Percentiles rank a stretch among this genome's conserved stretches.
Conservation (phyloP, 2,888 invertebrate species). For the Cheilosia pagana region DNA sequence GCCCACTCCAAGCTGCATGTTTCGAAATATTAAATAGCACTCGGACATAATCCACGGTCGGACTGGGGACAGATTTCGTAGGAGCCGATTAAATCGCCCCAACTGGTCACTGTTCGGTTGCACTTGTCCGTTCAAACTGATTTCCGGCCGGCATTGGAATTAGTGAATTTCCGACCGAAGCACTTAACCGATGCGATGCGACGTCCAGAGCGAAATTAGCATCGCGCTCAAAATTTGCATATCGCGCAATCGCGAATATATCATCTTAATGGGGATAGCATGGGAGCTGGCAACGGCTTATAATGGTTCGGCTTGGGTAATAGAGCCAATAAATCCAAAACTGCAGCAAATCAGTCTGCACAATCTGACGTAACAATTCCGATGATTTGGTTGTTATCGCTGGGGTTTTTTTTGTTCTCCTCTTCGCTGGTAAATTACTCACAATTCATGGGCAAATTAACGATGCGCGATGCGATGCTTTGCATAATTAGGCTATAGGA, state of each 20-base stretch:
- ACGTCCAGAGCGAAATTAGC: slow-evolving; percentile 45
- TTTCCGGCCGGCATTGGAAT: not conserved
- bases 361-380: slow-evolving; percentile 72
- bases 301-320: slow-evolving; percentile 63
- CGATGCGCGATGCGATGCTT: slow-evolving; percentile 61
- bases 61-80: slow-evolving; percentile 39
- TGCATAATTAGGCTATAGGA: slow-evolving; percentile 74
- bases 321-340: slow-evolving; percentile 74
- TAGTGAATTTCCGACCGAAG: not conserved
- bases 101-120: slow-evolving; percentile 59
- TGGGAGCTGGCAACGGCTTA: slow-evolving; percentile 37
- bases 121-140: slow-evolving; percentile 49
- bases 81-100: slow-evolving; percentile 61
- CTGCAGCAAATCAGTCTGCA: slow-evolving; percentile 65
- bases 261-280: slow-evolving; percentile 70
- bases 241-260: slow-evolving; percentile 72
- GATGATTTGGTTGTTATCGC: slow-evolving; percentile 69
- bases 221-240: slow-evolving; percentile 65
- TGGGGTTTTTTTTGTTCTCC: slow-evolving; percentile 9
- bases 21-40: slow-evolving; percentile 56
- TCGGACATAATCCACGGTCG: slow-evolving; percentile 47
- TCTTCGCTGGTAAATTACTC: slow-evolving; percentile 48
- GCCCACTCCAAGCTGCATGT: slow-evolving; percentile 38
- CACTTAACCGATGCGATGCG: slow-evolving; percentile 4
- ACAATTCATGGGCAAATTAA: slow-evolving; percentile 67